These are phyloP conservation scores for Deilephila elpenor DNA, from an alignment of 2,888 invertebrate species.

Conservation along the genomic window DNA sequence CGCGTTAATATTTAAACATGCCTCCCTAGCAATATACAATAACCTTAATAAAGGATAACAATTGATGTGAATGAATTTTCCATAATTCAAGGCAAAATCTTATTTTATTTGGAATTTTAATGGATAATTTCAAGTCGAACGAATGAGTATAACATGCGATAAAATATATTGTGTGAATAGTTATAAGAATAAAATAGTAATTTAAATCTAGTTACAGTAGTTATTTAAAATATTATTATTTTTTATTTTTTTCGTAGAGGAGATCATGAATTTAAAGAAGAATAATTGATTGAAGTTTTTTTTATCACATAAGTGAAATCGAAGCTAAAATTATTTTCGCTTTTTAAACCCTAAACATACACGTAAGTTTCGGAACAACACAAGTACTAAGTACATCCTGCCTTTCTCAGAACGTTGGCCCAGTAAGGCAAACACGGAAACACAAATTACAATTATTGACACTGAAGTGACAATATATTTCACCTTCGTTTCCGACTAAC, in stretches of 20 bases:
- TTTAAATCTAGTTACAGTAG: too few species aligned
- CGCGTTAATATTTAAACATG: slow-evolving; percentile 64
- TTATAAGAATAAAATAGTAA: too few species aligned
- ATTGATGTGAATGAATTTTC: background rate
- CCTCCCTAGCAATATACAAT: background rate
- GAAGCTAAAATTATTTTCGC: background rate
- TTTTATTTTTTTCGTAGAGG: too few species aligned
- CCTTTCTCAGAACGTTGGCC: slow-evolving; percentile 1
- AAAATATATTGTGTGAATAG: too few species aligned
- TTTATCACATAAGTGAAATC: background rate
- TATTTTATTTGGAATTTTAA: background rate
- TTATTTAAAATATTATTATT: too few species aligned
- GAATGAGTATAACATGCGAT: too few species aligned
- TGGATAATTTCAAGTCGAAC: background rate
- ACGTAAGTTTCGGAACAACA: background rate
- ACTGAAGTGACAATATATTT: slow-evolving; percentile 39
- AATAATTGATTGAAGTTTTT: too few species aligned
- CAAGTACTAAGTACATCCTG: background rate
- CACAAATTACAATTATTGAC: slow-evolving; percentile 30
- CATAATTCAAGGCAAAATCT: background rate
- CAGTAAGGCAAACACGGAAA: slow-evolving; percentile 35
- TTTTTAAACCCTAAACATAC: background rate
- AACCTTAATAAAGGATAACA: slow-evolving; percentile 13
- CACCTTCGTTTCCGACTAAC: slow-evolving; percentile 43
- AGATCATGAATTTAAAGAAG: too few species aligned